Percentiles rank a stretch among this genome's conserved stretches.
These are phyloP conservation scores for Microcebus griseorufus DNA, from an alignment of 2,113 vertebrate genomes.

Conservation along the genomic window DNA sequence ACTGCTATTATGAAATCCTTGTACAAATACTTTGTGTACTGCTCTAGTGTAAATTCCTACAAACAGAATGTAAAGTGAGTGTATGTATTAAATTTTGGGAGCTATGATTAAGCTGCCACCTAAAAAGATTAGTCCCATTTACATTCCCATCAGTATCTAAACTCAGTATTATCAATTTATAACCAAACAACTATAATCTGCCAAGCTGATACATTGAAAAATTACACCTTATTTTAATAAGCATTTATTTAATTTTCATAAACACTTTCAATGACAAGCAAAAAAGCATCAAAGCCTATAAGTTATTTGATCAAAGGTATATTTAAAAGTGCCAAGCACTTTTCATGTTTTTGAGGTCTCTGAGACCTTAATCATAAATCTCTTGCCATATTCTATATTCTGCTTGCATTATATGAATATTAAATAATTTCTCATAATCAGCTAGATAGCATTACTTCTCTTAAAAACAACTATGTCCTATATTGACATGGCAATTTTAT, in stretches of 20 bases:
- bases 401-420: background rate
- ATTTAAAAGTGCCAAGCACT: background rate
- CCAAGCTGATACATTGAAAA: background rate
- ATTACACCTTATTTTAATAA: background rate
- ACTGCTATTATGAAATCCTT: background rate
- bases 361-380: background rate
- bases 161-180: background rate
- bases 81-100: background rate
- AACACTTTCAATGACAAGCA: background rate
- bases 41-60: background rate
- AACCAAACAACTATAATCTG: background rate
- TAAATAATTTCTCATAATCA: background rate
- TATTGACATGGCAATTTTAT: background rate
- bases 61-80: background rate
- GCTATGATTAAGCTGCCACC: background rate
- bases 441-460: background rate
- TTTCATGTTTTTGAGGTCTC: background rate
- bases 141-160: background rate
- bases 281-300: background rate
- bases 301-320: constrained; percentile 4
- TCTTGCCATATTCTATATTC: background rate
- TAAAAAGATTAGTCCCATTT: constrained; percentile 1
- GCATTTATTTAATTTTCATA: constrained; percentile 21
- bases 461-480: background rate
- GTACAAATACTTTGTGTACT: background rate